Base-by-base conservation (phyloP, 2,888 invertebrate genomes). In the Corbicula japonica region DNA sequence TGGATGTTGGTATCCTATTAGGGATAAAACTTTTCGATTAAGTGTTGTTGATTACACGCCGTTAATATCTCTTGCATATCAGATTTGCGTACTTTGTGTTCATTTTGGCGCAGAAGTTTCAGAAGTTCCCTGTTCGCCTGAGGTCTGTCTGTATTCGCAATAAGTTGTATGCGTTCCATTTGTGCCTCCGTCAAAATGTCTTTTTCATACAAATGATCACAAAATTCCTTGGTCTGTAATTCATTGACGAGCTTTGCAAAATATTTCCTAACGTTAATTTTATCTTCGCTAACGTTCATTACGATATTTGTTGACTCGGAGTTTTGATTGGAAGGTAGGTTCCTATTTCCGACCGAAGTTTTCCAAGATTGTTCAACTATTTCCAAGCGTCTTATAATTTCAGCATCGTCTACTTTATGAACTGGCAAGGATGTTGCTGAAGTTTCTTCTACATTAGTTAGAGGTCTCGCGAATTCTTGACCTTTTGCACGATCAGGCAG, bases 151-250 rank as follows among this genome's bases (percentile, higher is more conserved):
- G n/a, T 34, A 26, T 21, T 58, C 2, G n/a, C 3, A 1, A 35
- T 4, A 35, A 38, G 35, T 35, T 58, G 58, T 28, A 35, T 58
- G 3, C 8, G n/a, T n/a, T 58, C 58, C 58, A 58, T 58, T 35
- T 58, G 58, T 30, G 2, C 35, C 4, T n/a, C 6, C 10, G 34
- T 58, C 2, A 58, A 2, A 34, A 58, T 35, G 1, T 12, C 58
- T n/a, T 58, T 58, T n/a, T 34, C 34, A n/a, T 8, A 58, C 23
- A 58, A 21, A 58, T 58, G 58, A 21, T 58, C 58, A 58, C 58
- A 58, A 35, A 58, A 58, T 30, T 15, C 21, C 21, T 21, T 35
- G n/a, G 58, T 58, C 6, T 58, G 35, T 35, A 58, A 35, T 15
- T 35, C 35, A 21, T 35, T 12, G 12, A 58, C 58, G 18, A 58